Conservation (phyloP, 2,797 vertebrate species). For the Ctenopoma kingsleyae region DNA sequence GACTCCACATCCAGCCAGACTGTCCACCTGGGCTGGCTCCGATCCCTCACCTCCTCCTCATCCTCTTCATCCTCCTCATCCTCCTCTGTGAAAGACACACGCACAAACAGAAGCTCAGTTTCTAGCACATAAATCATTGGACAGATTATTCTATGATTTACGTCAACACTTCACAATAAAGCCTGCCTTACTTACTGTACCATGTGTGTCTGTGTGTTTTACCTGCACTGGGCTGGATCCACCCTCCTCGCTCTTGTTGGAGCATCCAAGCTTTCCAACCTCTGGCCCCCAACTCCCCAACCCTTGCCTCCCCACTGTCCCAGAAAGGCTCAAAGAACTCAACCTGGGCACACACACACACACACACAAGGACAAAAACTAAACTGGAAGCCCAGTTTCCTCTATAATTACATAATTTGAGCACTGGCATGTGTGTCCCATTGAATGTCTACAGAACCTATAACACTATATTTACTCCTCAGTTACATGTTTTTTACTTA, state of each 20-base stretch:
- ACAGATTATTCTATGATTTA: neutral
- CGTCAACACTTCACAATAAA: neutral
- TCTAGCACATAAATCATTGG: neutral
- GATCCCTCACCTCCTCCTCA: conserved; percentile 91
- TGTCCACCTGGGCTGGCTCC: conserved; percentile 85
- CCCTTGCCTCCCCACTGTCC: conserved; percentile 95
- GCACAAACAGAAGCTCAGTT: neutral
- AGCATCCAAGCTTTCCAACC: conserved; percentile 98
- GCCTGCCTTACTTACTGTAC: neutral
- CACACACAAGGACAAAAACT: neutral
- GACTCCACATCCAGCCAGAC: conserved; percentile 92
- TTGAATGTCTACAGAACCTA: neutral
- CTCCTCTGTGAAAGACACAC: conserved; percentile 73
- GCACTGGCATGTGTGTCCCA: neutral
- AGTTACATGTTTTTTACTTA: neutral
- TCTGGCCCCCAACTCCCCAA: conserved; percentile 92
- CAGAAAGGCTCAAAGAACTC: conserved; percentile 99
- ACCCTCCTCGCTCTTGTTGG: conserved; percentile 96
- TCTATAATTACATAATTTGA: neutral
- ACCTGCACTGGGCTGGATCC: conserved; percentile 90
- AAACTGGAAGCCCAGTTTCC: neutral
- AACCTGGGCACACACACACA: conserved; percentile 78
- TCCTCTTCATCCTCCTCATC: conserved; percentile 89
- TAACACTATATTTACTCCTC: neutral
- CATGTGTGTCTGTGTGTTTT: conserved; percentile 22